phyloP scores from a whole-genome alignment of 2,888 invertebrate genomes.

The Ferdinandea cuprea region DNA sequence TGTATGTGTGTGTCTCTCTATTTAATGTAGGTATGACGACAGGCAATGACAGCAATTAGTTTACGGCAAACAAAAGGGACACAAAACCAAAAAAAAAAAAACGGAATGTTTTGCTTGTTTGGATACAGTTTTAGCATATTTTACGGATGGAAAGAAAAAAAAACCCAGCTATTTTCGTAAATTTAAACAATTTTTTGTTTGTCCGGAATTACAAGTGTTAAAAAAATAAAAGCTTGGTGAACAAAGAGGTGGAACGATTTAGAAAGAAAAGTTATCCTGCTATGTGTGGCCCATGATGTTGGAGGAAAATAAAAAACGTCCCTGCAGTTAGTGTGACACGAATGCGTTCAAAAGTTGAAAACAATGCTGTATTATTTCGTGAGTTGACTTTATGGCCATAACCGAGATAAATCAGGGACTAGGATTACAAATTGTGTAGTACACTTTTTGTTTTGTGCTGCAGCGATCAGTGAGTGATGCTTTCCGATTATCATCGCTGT shows the following conservation, averaged over 20 bases:
- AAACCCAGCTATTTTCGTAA: background rate
- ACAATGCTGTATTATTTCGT: too few relatives aligned
- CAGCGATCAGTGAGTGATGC: too few relatives aligned
- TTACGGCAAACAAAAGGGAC: conserved; percentile 65
- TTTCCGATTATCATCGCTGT: too few relatives aligned
- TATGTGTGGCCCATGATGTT: conserved; percentile 39
- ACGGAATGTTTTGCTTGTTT: conserved; percentile 36
- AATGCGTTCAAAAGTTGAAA: too few relatives aligned
- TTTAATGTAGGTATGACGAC: conserved; percentile 44
- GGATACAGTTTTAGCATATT: background rate
- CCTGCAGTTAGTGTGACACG: too few relatives aligned
- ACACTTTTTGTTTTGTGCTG: too few relatives aligned
- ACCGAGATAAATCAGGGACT: too few relatives aligned
- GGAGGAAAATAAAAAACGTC: too few relatives aligned
- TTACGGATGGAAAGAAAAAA: background rate
- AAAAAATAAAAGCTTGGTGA: conserved; percentile 15
- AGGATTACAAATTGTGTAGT: too few relatives aligned
- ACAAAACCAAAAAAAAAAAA: background rate
- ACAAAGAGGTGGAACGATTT: conserved; percentile 10
- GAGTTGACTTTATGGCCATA: too few relatives aligned
- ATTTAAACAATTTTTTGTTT: background rate
- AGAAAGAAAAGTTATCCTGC: conserved; percentile 27
- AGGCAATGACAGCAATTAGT: conserved; percentile 73
- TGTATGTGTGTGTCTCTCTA: conserved; percentile 16
- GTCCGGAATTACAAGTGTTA: conserved; percentile 4